A percentile compares a stretch with the other conserved stretches of the same genome.
Conservation (phyloP, 1,140 invertebrate genomes). For the Paramacrobiotus metropolitanus region DNA sequence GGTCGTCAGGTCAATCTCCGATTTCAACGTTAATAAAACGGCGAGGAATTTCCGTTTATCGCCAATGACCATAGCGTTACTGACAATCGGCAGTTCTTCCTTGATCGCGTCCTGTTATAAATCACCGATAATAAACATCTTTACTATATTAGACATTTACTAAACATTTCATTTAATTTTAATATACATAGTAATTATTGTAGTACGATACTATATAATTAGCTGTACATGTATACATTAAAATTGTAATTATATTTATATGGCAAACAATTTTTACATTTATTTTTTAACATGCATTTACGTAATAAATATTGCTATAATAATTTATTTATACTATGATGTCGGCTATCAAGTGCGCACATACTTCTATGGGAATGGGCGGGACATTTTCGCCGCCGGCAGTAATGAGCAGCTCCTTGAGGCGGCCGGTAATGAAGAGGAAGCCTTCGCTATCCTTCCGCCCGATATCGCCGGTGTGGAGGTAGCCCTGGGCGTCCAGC, state of each 20-base stretch:
- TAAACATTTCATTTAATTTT: no score
- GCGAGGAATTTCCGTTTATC: constrained; percentile 24
- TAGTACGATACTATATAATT: background rate
- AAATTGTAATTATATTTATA: background rate
- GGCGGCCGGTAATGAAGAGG: constrained; percentile 23
- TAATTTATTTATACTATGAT: no score
- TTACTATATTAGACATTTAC: no score
- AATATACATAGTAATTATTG: no score
- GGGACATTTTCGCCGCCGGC: constrained; percentile 25
- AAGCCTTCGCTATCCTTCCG: constrained; percentile 20
- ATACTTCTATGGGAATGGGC: constrained; percentile 22
- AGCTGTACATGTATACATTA: background rate
- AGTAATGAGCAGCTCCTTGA: constrained; percentile 25
- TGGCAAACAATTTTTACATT: background rate
- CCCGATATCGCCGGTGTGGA: constrained; percentile 22
- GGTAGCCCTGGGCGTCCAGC: constrained; percentile 18
- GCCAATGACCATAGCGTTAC: constrained; percentile 24
- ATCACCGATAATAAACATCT: no score
- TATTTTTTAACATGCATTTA: background rate
- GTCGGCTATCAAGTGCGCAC: no score
- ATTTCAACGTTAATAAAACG: constrained; percentile 24
- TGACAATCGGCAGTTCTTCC: constrained; percentile 17
- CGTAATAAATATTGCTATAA: constrained; percentile 17
- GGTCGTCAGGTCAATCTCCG: constrained; percentile 32
- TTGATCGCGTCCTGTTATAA: constrained; percentile 18